Evolutionary conservation across 2,797 vertebrate species (phyloP).

Genomic region (Rhinoraja longicauda): DNA sequence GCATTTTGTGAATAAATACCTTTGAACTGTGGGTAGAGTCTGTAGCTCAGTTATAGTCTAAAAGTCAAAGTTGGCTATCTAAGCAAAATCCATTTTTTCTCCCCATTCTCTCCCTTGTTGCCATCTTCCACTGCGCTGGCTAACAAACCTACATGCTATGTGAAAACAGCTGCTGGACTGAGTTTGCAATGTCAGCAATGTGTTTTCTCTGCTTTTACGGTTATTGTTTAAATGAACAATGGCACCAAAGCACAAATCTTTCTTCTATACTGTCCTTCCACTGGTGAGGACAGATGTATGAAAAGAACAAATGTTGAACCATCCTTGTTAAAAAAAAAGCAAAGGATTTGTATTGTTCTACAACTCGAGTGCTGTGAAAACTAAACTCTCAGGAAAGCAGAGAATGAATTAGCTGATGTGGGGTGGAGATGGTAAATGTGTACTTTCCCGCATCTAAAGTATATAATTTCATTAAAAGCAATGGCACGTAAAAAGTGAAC

Average conservation of each 20-base stretch:
- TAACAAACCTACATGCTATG: too few relatives aligned
- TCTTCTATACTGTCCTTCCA: background rate
- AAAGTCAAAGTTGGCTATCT: background rate
- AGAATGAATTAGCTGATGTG: background rate
- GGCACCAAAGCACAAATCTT: background rate
- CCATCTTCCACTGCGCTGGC: background rate
- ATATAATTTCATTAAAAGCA: background rate
- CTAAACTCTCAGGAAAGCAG: background rate
- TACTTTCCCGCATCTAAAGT: background rate
- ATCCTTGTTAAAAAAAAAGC: background rate
- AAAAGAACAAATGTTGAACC: background rate
- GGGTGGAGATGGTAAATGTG: background rate
- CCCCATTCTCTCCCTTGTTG: background rate
- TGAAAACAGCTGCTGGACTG: too few relatives aligned
- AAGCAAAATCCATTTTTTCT: background rate
- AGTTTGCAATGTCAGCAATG: background rate
- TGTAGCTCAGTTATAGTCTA: background rate
- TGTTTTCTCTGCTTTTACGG: background rate
- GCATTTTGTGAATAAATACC: too few relatives aligned
- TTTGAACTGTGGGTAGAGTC: background rate
- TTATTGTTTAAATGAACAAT: slow-evolving; percentile 10
- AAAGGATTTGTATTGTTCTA: background rate
- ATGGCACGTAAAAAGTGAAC: background rate
- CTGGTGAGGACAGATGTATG: background rate
- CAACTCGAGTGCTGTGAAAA: background rate